These are phyloP conservation scores for Mormyrus hasselquistii DNA, from an alignment of 2,797 vertebrate species.

Conservation along the genomic window DNA sequence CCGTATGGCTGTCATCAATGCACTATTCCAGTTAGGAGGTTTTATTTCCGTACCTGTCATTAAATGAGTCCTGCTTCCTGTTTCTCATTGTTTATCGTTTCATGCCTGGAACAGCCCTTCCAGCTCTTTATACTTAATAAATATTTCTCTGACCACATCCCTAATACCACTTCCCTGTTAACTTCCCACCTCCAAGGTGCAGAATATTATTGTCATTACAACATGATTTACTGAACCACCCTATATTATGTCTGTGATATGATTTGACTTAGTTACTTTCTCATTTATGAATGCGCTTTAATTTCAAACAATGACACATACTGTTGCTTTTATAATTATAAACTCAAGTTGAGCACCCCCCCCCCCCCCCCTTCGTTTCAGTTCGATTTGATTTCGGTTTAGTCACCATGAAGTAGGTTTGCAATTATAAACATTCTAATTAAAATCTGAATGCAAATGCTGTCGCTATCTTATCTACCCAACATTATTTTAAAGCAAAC, in stretches of 20 bases:
- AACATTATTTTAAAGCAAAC: conserved; percentile 58
- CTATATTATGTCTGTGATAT: conserved; percentile 15
- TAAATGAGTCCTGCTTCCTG: conserved; percentile 49
- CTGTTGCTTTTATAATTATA: conserved; percentile 56
- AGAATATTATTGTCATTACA: conserved; percentile 35
- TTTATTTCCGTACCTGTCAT: conserved; percentile 37
- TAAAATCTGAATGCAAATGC: conserved; percentile 66
- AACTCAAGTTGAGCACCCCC: conserved; percentile 48
- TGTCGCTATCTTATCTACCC: conserved; percentile 60
- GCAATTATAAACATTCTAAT: conserved; percentile 61
- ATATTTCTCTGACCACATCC: neutral
- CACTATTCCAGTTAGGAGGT: neutral
- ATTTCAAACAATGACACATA: conserved; percentile 49
- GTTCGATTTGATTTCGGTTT: conserved; percentile 9
- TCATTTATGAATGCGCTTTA: conserved; percentile 15
- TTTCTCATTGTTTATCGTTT: conserved; percentile 34
- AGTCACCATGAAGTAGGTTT: conserved; percentile 17
- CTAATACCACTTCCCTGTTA: conserved; percentile 21
- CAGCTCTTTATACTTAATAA: neutral
- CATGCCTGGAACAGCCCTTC: neutral
- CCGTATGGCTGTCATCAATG: neutral
- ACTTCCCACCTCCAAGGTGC: conserved; percentile 28
- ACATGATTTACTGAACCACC: conserved; percentile 21
- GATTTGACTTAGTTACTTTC: conserved; percentile 36
- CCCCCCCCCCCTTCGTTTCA: neutral